Percentiles rank a stretch among this genome's conserved stretches.
Evolutionary conservation across 2,888 invertebrate species (phyloP).

Genomic region (Hyles lineata): DNA sequence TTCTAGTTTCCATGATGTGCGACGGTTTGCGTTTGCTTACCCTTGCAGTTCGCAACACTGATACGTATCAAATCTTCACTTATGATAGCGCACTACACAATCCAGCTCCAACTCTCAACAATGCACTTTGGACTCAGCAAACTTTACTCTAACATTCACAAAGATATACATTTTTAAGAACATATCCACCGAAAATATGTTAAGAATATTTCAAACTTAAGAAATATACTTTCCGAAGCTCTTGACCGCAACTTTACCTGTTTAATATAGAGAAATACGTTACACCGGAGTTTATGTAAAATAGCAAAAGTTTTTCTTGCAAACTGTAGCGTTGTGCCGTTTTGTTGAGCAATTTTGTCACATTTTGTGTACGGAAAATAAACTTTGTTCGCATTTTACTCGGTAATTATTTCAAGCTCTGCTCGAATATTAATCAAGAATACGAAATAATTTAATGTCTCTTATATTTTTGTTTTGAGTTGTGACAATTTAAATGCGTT

Average conservation of each 20-base stretch:
- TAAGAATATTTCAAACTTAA: slow-evolving; percentile 11
- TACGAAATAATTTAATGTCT: slow-evolving; percentile 15
- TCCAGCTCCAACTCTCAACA: slow-evolving; percentile 13
- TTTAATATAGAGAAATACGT: slow-evolving; percentile 22
- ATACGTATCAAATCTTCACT: slow-evolving; percentile 24
- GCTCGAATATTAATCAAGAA: slow-evolving; percentile 22
- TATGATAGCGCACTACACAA: slow-evolving; percentile 22
- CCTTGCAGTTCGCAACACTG: slow-evolving; percentile 19
- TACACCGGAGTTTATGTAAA: slow-evolving; percentile 13
- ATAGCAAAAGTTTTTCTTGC: slow-evolving; percentile 20
- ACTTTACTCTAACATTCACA: background rate
- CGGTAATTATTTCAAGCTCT: slow-evolving; percentile 22
- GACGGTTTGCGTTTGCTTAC: slow-evolving; percentile 20
- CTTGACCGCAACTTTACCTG: slow-evolving; percentile 24
- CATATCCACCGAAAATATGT: slow-evolving; percentile 14
- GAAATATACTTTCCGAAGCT: slow-evolving; percentile 18
- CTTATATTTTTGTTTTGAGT: slow-evolving; percentile 9
- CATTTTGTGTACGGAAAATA: slow-evolving; percentile 25
- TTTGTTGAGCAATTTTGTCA: slow-evolving; percentile 26
- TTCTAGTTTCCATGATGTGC: slow-evolving; percentile 16
- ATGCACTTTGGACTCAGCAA: slow-evolving; percentile 16
- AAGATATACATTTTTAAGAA: slow-evolving; percentile 8
- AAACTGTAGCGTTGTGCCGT: slow-evolving; percentile 16
- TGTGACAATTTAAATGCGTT: background rate
- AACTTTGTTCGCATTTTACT: slow-evolving; percentile 22